Conservation (phyloP, 2,888 invertebrate genomes). For the Capitulum mitella region DNA sequence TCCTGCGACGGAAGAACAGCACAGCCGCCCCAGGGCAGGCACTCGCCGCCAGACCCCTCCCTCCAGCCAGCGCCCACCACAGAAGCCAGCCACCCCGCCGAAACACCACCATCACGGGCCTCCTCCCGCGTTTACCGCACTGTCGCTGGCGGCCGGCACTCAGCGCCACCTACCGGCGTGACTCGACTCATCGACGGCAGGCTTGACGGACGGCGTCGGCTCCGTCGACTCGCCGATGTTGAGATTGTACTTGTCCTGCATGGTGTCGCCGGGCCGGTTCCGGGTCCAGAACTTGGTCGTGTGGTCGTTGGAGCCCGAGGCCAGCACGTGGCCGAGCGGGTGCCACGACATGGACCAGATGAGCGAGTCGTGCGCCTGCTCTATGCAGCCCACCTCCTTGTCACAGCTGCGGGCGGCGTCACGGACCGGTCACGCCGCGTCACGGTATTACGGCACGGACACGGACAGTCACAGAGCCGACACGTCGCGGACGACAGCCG, state of each 20-base stretch:
- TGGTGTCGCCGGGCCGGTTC: constrained; percentile 94
- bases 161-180: no score
- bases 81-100: no score
- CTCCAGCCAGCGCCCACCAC: no score
- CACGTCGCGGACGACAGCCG: no score
- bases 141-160: background rate
- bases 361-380: constrained; percentile 97
- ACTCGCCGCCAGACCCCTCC: no score
- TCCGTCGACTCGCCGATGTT: constrained; percentile 81
- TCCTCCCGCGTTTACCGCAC: no score
- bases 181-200: background rate
- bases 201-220: background rate
- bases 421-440: no score
- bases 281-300: constrained; percentile 99
- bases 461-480: no score
- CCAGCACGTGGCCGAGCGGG: constrained; percentile 95
- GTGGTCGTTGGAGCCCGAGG: constrained; percentile 99
- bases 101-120: no score
- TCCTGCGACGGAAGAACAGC: no score
- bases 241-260: constrained; percentile 95
- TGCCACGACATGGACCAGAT: constrained; percentile 99
- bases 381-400: constrained; percentile 95
- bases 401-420: constrained; percentile 60
- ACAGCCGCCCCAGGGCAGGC: no score
- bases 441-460: no score